Evolutionary conservation across 2,797 vertebrate genomes (phyloP), one percentile per base, ranked within the genome.

Genomic region (Natrix natrix): DNA sequence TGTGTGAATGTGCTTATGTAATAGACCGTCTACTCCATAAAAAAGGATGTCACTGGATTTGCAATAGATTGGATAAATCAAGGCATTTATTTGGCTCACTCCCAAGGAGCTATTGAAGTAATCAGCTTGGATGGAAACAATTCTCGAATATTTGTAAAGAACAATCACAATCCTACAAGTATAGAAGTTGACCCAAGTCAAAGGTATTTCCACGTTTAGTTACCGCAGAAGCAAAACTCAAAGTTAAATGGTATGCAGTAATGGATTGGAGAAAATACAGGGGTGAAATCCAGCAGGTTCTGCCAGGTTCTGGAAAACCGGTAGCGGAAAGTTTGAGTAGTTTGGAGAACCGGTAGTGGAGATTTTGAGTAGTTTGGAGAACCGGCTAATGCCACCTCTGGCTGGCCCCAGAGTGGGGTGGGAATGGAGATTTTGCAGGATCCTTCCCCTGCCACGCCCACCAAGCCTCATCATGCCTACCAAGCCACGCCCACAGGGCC

Each of bases 51-150:
- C 94, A 98, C 98, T 7, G 99, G 98, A 89, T 98, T 99, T 93
- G 98, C 98, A 94, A 97, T 99, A 96, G 98, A 99, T 96, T 99
- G 99, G 99, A 97, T 99, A 96, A 97, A 98, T 95, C 98, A 98
- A 94, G 94, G 96, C 16, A 94, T 99, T 60, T 98, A 98, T 88
- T 99, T 99, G 98, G 98, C 98, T 93, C 98, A 98, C 91, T 97
- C 94, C 63, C 97, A 98, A 94, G 98, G 98, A 94, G 98, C 98
- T 88, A 98, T 99, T 96, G 98, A 98, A 95, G 97, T 92, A 69
- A 98, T 98, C 8, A 98, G 98, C 93, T 95, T 97, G 93, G 97
- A 98, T 93, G 98, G 99, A 90, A 98, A 98, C 95, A 98, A 98
- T 91, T 95, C 98, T 4, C 96, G 37, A 92, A 97, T 98, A 69